phyloP scores from a whole-genome alignment of 2,888 invertebrate genomes.

The Drosophila histrio region DNA sequence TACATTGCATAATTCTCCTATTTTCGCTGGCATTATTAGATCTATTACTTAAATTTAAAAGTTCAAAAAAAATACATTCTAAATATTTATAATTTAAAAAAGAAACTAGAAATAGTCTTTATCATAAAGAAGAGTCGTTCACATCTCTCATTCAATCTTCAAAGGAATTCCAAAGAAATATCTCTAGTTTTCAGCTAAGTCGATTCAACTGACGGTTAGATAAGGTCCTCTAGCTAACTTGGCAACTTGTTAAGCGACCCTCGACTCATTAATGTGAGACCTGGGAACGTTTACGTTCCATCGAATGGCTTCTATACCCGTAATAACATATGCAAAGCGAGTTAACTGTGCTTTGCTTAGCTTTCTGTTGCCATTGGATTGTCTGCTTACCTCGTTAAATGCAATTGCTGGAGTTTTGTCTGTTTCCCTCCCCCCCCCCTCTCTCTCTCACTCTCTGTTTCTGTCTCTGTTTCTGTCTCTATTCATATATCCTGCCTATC shows the following conservation, averaged over 20 bases:
- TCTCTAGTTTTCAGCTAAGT: no score
- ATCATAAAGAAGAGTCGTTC: no score
- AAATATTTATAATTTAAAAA: no score
- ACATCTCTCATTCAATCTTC: no score
- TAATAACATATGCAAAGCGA: conserved; percentile 8
- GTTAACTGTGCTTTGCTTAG: conserved; percentile 1
- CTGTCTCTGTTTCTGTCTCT: background rate
- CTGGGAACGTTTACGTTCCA: background rate
- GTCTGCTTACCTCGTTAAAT: background rate
- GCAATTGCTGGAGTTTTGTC: background rate
- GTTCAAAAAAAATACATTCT: no score
- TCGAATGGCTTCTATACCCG: background rate
- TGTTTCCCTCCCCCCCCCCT: background rate
- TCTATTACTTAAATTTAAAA: no score
- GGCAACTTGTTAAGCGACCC: background rate
- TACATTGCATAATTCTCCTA: no score
- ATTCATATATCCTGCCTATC: background rate
- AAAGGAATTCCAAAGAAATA: no score
- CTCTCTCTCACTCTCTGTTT: background rate
- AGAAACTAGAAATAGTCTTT: no score
- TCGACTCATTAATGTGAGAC: background rate
- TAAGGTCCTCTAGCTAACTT: no score
- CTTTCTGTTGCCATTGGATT: conserved; percentile 3
- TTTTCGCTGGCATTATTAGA: no score
- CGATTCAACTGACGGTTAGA: no score